These are phyloP conservation scores for Redunca redunca DNA, from an alignment of 2,113 vertebrate species.

Conservation along the genomic window DNA sequence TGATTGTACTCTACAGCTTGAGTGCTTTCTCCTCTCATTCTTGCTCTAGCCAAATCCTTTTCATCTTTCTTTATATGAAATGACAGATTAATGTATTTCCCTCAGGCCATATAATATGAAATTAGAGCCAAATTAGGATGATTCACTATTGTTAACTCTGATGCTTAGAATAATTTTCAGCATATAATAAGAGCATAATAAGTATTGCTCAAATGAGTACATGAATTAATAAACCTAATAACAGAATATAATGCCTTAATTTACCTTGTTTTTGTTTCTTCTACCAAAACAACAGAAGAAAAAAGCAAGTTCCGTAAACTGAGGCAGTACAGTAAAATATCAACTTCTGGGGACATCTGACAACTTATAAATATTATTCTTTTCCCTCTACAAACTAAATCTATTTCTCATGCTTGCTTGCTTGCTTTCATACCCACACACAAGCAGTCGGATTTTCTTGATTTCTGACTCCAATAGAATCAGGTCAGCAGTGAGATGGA, in stretches of 20 bases:
- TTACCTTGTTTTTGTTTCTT: not conserved
- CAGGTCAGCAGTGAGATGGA: constrained; percentile 64
- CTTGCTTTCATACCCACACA: constrained; percentile 34
- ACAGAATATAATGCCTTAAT: not conserved
- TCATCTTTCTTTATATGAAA: not conserved
- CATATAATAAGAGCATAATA: not conserved
- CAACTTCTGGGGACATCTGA: constrained; percentile 47
- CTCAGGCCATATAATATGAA: not conserved
- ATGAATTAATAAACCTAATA: not conserved
- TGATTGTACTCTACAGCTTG: not conserved
- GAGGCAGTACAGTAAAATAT: constrained; percentile 42
- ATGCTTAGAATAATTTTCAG: not conserved
- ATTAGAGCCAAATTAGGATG: not conserved
- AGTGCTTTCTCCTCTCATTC: not conserved
- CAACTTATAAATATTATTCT: constrained; percentile 62
- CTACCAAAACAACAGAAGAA: not conserved
- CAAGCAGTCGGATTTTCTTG: constrained; percentile 61
- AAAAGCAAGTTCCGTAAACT: not conserved
- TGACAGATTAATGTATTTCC: not conserved
- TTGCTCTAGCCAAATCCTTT: not conserved
- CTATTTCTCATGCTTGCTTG: constrained; percentile 48
- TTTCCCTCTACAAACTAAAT: constrained; percentile 44
- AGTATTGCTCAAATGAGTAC: not conserved
- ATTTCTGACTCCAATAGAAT: constrained; percentile 61
- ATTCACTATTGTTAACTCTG: not conserved